Evolutionary conservation across 2,113 vertebrate species (phyloP).

Genomic region (Sylvietta virens): DNA sequence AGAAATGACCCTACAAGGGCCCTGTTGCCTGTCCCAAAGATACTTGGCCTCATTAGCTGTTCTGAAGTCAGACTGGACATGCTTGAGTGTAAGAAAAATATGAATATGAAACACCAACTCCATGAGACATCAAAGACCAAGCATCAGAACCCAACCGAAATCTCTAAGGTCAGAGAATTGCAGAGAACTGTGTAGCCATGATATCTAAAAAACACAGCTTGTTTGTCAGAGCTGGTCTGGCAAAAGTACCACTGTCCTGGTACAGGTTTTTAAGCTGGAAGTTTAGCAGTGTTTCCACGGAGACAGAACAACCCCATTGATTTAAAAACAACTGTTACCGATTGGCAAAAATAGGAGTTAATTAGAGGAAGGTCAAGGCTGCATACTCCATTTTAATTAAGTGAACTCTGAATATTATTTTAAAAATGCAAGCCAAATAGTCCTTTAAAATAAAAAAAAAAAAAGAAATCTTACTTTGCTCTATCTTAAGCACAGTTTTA

Average conservation of each 20-base stretch:
- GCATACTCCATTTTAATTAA: not conserved
- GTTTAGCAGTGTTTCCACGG: not conserved
- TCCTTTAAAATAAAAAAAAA: not conserved
- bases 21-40: not conserved
- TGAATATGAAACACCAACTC: not conserved
- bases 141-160: fast-evolving
- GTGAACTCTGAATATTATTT: not conserved
- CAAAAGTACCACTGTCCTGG: not conserved
- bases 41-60: not conserved
- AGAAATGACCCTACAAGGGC: not conserved
- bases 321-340: not conserved
- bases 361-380: not conserved
- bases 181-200: not conserved
- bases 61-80: not conserved
- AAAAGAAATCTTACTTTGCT: not conserved
- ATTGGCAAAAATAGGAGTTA: not conserved
- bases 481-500: not conserved
- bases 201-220: not conserved
- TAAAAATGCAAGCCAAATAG: not conserved
- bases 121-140: not conserved
- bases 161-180: not conserved
- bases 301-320: not conserved
- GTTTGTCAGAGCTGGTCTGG: not conserved
- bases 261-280: not conserved
- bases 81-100: not conserved